Evolutionary conservation across 2,113 vertebrate species (phyloP).

Genomic region (Synchiropus splendidus): DNA sequence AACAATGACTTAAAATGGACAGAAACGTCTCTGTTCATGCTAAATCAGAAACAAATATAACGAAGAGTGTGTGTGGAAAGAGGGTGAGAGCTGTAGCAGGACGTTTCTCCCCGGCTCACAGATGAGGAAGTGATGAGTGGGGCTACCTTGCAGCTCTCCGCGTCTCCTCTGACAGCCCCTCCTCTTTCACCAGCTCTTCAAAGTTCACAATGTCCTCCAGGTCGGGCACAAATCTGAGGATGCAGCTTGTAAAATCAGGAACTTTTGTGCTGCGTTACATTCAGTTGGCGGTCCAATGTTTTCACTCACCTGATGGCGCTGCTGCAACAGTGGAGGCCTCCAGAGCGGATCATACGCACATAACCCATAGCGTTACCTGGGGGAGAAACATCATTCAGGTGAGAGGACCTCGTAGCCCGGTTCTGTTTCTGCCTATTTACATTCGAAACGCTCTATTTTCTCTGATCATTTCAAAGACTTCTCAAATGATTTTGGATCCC

Average conservation of each 20-base stretch:
- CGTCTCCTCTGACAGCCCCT: slow-evolving; percentile 88
- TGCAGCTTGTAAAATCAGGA: background rate
- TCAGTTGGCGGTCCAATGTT: background rate
- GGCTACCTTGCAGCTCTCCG: slow-evolving; percentile 82
- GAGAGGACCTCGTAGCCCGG: background rate
- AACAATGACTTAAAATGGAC: too few species aligned
- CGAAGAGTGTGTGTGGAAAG: too few species aligned
- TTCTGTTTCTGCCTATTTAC: background rate
- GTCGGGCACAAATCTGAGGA: slow-evolving; percentile 89
- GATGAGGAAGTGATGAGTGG: too few species aligned
- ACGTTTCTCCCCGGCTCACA: too few species aligned
- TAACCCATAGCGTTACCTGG: slow-evolving; percentile 97
- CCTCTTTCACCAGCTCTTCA: slow-evolving; percentile 96
- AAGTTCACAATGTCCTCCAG: slow-evolving; percentile 98
- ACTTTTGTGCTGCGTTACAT: too few species aligned
- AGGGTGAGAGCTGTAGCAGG: too few species aligned
- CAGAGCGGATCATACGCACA: slow-evolving; percentile 95
- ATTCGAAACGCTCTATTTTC: too few species aligned
- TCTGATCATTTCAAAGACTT: too few species aligned
- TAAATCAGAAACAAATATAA: too few species aligned
- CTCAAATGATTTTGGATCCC: too few species aligned
- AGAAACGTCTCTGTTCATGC: too few species aligned
- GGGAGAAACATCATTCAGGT: slow-evolving; percentile 13
- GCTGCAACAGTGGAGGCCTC: slow-evolving; percentile 95
- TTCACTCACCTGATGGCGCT: slow-evolving; percentile 94